phyloP scores from a whole-genome alignment of 1,140 invertebrate species.

The Penaeus vannamei region DNA sequence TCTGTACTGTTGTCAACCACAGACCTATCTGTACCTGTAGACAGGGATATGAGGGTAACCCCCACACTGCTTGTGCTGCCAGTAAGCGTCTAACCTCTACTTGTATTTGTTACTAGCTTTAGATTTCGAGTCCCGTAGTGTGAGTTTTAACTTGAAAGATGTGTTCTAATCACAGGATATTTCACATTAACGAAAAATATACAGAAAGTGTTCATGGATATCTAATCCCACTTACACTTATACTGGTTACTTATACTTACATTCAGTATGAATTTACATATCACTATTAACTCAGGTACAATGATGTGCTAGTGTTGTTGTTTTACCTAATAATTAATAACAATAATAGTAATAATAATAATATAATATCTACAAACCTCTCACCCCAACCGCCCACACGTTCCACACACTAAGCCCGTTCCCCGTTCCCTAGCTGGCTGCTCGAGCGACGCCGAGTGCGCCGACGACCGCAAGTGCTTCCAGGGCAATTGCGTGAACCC shows the following conservation, averaged over 20 bases:
- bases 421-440: conserved; percentile 78
- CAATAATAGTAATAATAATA: not conserved
- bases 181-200: too few species aligned
- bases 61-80: conserved; percentile 69
- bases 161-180: too few species aligned
- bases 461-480: conserved; percentile 81
- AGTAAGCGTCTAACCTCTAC: conserved; percentile 64
- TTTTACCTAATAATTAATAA: not conserved
- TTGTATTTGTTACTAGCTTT: conserved; percentile 26
- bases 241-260: too few species aligned
- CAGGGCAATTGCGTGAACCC: conserved; percentile 87
- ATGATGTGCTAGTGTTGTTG: not conserved
- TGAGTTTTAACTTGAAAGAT: too few species aligned
- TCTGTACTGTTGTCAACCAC: conserved; percentile 75
- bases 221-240: too few species aligned
- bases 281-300: too few species aligned
- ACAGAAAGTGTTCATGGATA: too few species aligned
- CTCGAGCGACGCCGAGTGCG: conserved; percentile 84
- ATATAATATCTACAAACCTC: conserved; percentile 10
- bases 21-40: conserved; percentile 70
- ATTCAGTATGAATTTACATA: too few species aligned
- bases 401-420: conserved; percentile 9
- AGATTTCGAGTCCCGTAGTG: not conserved
- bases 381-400: not conserved
- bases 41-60: conserved; percentile 70